A percentile compares a stretch with the other conserved stretches of the same genome.
phyloP scores from a whole-genome alignment of 2,113 vertebrate species.

The Cephalopterus ornatus region DNA sequence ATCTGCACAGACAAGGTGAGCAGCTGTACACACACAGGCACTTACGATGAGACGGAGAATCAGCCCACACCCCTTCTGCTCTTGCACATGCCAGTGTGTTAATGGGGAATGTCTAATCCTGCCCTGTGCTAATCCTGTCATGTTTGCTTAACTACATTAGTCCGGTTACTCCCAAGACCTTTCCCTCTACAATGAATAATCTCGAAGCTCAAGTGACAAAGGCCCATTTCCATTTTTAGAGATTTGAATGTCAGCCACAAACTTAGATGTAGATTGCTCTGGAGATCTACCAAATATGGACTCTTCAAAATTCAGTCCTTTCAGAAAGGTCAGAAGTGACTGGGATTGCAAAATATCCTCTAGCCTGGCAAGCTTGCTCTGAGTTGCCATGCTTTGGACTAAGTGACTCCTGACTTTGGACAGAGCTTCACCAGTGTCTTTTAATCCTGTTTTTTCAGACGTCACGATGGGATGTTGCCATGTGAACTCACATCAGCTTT shows the following conservation, averaged over 20 bases:
- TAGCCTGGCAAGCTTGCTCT: background rate
- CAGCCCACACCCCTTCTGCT: background rate
- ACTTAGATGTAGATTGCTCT: background rate
- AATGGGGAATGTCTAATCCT: background rate
- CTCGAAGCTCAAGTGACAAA: background rate
- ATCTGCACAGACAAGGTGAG: background rate
- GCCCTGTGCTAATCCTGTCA: background rate
- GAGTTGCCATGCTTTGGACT: background rate
- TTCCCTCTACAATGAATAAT: background rate
- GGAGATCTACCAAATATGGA: conserved; percentile 47
- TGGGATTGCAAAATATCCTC: background rate
- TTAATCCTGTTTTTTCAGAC: background rate
- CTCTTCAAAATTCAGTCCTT: background rate
- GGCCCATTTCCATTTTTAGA: conserved; percentile 32
- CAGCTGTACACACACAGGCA: background rate
- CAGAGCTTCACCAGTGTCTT: background rate
- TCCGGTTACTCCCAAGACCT: background rate
- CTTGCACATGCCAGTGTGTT: background rate
- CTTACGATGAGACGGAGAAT: rapidly evolving
- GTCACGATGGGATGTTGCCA: background rate
- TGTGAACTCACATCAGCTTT: background rate
- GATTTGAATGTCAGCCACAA: background rate
- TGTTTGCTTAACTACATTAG: background rate
- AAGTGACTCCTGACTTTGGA: background rate
- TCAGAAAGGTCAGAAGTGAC: conserved; percentile 4